Percentiles rank a stretch among this genome's conserved stretches.
These are phyloP conservation scores for Podotricha telesiphe DNA, from an alignment of 2,888 invertebrate species.

Conservation along the genomic window DNA sequence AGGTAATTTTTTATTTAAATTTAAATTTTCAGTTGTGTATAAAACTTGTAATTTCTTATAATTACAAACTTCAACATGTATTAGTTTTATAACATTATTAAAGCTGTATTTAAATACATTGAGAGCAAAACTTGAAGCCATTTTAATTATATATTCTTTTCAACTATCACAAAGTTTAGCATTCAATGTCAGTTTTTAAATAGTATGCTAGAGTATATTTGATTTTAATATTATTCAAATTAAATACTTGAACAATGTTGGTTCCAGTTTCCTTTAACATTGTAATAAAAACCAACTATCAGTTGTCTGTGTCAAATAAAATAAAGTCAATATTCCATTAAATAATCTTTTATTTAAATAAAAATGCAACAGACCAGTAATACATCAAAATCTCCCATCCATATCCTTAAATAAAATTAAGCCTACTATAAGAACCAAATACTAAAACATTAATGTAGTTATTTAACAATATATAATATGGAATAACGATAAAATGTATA, in stretches of 20 bases:
- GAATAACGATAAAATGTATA: background rate
- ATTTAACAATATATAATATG: background rate
- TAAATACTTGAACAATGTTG: background rate
- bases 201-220: slow-evolving; percentile 2
- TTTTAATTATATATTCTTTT: background rate
- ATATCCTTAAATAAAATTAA: background rate
- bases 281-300: background rate
- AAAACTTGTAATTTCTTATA: too few species aligned
- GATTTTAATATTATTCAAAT: background rate
- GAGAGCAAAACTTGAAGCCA: background rate
- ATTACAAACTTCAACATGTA: too few species aligned
- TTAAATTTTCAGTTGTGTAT: background rate
- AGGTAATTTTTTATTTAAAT: background rate
- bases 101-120: background rate
- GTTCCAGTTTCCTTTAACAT: background rate
- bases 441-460: too few species aligned
- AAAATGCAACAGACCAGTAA: slow-evolving; percentile 9
- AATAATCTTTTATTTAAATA: slow-evolving; percentile 38
- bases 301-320: slow-evolving; percentile 25
- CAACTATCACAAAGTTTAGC: background rate
- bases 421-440: too few species aligned
- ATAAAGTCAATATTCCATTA: slow-evolving; percentile 40
- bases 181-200: background rate
- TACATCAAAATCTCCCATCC: background rate
- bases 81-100: too few species aligned